A percentile compares a stretch with the other conserved stretches of the same genome.
phyloP scores from a whole-genome alignment of 2,797 vertebrate species.

The Xenopus petersii region DNA sequence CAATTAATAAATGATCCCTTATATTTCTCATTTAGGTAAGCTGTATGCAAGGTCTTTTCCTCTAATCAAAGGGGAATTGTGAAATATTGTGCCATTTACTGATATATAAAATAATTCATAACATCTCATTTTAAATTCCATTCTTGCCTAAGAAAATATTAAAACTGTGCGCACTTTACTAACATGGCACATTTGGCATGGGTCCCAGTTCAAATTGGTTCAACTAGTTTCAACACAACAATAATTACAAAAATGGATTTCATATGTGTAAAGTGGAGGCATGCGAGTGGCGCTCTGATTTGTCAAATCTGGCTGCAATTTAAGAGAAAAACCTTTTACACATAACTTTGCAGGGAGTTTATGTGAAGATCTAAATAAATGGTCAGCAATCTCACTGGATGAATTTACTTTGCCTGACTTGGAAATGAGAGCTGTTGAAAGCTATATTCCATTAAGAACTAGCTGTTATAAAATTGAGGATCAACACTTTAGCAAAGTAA shows the following conservation, averaged over 20 bases:
- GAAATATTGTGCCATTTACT: neutral
- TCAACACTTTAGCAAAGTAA: conserved; percentile 13
- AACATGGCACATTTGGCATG: neutral
- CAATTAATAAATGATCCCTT: no score
- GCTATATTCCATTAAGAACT: conserved; percentile 3
- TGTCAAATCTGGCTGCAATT: neutral
- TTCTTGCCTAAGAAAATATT: neutral
- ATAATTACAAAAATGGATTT: neutral
- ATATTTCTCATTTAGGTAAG: neutral
- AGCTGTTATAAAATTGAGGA: neutral
- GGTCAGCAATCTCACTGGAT: neutral
- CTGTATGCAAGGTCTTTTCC: neutral
- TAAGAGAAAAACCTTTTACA: neutral
- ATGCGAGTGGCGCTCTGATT: neutral
- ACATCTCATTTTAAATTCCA: neutral
- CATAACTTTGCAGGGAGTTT: neutral
- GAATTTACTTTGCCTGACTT: neutral
- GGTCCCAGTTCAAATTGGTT: neutral
- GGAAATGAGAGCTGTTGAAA: conserved; percentile 1
- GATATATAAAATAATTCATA: neutral
- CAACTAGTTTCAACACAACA: neutral
- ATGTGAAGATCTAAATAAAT: neutral
- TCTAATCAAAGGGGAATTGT: neutral
- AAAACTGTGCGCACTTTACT: neutral
- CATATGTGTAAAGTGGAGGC: neutral